A percentile compares a stretch with the other conserved stretches of the same genome.
phyloP scores from a whole-genome alignment of 2,113 vertebrate species.

The Crotalus helleri region DNA sequence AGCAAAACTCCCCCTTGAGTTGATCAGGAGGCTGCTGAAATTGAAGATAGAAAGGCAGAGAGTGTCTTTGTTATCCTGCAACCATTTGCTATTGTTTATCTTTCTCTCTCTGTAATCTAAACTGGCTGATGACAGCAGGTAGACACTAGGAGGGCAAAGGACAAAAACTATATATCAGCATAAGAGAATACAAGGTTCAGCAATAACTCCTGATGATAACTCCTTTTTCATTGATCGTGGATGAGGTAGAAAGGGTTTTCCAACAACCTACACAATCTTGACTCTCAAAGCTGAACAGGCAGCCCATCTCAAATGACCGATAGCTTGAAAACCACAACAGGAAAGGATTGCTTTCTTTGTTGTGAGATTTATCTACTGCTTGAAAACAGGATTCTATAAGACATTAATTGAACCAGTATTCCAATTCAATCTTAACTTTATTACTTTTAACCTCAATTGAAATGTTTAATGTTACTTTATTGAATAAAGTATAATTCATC shows the following conservation, averaged over 20 bases:
- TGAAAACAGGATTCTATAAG: neutral
- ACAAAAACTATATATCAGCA: neutral
- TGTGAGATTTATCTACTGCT: neutral
- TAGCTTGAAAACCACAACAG: neutral
- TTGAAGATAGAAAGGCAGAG: neutral
- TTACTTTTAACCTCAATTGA: neutral
- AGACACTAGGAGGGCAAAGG: slow-evolving; percentile 12
- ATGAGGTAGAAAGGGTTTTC: neutral
- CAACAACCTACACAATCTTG: neutral
- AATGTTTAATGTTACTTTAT: neutral
- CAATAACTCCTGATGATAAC: neutral
- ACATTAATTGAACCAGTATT: neutral
- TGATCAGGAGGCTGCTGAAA: slow-evolving; percentile 10
- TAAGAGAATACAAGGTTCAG: slow-evolving; percentile 14
- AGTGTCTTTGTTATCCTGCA: slow-evolving; percentile 5
- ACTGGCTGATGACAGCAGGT: slow-evolving; percentile 34
- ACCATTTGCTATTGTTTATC: slow-evolving; percentile 28
- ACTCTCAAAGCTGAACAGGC: neutral
- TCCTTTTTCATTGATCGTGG: neutral
- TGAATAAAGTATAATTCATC: neutral
- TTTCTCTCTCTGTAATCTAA: slow-evolving; percentile 14
- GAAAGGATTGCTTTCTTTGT: neutral
- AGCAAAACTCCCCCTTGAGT: slow-evolving; percentile 21
- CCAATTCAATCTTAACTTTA: neutral
- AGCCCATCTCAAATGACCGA: neutral